Conservation (phyloP, 2,797 vertebrate genomes). For the Neoniphon sammara region DNA sequence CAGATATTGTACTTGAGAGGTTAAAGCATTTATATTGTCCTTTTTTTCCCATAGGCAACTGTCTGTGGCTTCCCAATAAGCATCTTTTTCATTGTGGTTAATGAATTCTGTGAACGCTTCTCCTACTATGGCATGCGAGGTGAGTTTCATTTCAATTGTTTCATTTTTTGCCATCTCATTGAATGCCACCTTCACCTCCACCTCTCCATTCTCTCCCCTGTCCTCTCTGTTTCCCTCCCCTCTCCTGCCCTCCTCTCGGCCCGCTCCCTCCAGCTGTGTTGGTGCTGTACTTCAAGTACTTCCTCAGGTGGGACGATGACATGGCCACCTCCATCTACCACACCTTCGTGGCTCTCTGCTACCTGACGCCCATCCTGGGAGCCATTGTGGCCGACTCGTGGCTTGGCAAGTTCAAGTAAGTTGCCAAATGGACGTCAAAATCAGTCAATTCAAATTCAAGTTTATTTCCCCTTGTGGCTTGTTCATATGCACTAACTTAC, state of each 20-base stretch:
- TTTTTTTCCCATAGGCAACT: conserved; percentile 25
- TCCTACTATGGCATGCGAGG: conserved; percentile 98
- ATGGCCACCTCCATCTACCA: conserved; percentile 92
- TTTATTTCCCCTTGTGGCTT: too few relatives aligned
- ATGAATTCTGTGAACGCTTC: conserved; percentile 96
- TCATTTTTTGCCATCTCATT: neutral
- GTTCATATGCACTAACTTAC: too few relatives aligned
- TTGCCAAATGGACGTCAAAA: conserved; percentile 19
- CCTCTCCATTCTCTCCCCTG: neutral
- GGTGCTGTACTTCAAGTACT: conserved; percentile 91
- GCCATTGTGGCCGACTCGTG: conserved; percentile 94
- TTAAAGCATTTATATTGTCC: neutral
- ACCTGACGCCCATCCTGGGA: conserved; percentile 92
- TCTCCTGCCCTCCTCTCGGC: neutral
- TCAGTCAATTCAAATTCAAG: neutral
- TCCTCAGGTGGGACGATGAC: conserved; percentile 88
- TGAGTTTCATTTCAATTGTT: conserved; percentile 61
- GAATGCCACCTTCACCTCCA: neutral
- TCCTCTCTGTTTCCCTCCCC: neutral
- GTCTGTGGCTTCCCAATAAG: conserved; percentile 88
- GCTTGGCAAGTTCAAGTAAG: conserved; percentile 98
- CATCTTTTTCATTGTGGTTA: conserved; percentile 94
- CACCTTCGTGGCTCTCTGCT: conserved; percentile 93
- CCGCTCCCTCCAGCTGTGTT: conserved; percentile 85
- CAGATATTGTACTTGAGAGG: too few relatives aligned